A percentile compares a stretch with the other conserved stretches of the same genome.
Evolutionary conservation across 2,113 vertebrate species (phyloP).

Genomic region (Platysternon megacephalum): DNA sequence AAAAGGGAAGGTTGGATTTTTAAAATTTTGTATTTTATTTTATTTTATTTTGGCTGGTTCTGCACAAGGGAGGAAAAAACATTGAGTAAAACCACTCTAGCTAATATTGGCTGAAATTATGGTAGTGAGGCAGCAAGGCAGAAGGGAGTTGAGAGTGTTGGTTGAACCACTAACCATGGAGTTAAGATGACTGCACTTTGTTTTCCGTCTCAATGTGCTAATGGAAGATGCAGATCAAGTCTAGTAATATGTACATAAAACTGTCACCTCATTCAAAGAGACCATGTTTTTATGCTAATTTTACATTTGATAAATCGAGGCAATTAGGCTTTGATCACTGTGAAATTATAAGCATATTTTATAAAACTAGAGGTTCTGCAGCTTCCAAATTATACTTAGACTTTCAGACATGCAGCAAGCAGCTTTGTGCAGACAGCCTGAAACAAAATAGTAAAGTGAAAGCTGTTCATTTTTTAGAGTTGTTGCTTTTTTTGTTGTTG

Average conservation of each 20-base stretch:
- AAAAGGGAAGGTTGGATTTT: neutral
- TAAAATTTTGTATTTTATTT: neutral
- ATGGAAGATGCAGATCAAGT: neutral
- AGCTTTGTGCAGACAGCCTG: neutral
- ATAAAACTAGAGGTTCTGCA: neutral
- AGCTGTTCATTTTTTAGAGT: neutral
- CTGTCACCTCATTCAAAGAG: neutral
- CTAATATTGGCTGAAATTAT: neutral
- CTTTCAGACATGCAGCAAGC: neutral
- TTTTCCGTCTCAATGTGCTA: neutral
- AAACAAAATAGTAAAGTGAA: constrained; percentile 6
- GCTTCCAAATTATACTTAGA: neutral
- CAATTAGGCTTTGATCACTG: neutral
- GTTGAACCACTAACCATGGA: neutral
- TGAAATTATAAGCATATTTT: neutral
- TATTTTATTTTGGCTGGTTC: no score
- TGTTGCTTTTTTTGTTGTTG: neutral
- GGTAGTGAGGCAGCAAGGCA: neutral
- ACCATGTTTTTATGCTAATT: neutral
- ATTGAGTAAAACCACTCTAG: neutral
- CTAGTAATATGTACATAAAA: neutral
- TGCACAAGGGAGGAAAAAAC: neutral
- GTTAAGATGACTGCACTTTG: neutral
- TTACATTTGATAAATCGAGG: neutral
- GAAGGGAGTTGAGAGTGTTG: neutral